Evolutionary conservation across 2,888 invertebrate genomes (phyloP), one percentile per base, ranked within the genome.

Genomic region (Subacronicta megacephala): DNA sequence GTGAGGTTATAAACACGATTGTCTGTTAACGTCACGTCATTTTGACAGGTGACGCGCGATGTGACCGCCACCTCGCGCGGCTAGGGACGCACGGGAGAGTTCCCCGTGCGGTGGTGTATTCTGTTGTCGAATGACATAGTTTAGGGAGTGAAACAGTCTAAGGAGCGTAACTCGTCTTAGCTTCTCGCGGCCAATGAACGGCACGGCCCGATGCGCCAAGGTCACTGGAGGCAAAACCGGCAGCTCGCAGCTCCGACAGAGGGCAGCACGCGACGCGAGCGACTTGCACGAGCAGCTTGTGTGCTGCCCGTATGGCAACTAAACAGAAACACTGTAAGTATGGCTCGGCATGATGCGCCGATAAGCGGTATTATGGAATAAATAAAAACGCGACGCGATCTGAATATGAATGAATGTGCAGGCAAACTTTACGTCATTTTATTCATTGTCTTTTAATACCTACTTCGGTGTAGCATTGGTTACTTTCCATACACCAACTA

Each of bases 301-400:
- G 64, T 83, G 90, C 85, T 84, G 90, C 92, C 90, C 91, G 91
- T 90, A 89, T 89, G 87, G 88, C 91, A 92, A 93, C 93, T 92
- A 90, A 88, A 84, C 85, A 85, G 79, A 83, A 81, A 83, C 81
- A 72, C 71, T 62, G 74, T 77, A 75, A 69, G 76, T 55, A 72
- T 75, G 77, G 64, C 81, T 77, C 79, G 75, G 75, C 85, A 81
- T 83, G 90, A 91, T 91, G 92, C 88, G 85, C 87, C 90, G 93
- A 93, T 93, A 93, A 93, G 92, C 90, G 85, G 88, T 90, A 88
- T 87, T 89, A 87, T 81, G 85, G 90, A 90, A 90, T 91, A 90
- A 89, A 91, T 89, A 92, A 90, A 90, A 90, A 89, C 84, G 83
- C 79, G 72, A 79, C 80, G 82, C 82, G 81, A 80, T 83, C 84